These are phyloP conservation scores for Gouania willdenowi DNA, from an alignment of 2,797 vertebrate species.

Conservation along the genomic window DNA sequence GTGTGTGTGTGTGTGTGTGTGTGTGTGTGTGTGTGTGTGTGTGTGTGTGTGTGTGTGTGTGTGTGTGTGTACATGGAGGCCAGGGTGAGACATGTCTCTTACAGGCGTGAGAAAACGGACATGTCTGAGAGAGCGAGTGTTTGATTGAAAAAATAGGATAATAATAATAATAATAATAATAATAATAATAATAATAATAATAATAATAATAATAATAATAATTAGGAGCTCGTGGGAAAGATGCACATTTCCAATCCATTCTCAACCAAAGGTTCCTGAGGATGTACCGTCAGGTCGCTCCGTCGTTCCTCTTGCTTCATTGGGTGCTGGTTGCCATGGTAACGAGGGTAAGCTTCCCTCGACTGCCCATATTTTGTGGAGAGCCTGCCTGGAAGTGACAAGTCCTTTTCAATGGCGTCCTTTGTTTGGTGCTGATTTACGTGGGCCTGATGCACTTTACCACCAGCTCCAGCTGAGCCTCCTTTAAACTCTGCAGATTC, in stretches of 20 bases:
- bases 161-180: no score
- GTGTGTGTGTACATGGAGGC: constrained; percentile 10
- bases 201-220: no score
- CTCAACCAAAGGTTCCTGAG: constrained; percentile 13
- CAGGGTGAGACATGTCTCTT: constrained; percentile 69
- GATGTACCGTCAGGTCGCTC: constrained; percentile 39
- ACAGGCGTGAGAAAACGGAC: constrained; percentile 50
- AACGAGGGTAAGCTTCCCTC: constrained; percentile 55
- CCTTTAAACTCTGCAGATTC: constrained; percentile 5
- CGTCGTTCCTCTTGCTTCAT: constrained; percentile 40
- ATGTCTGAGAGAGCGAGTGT: constrained; percentile 6
- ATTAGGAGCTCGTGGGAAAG: constrained; percentile 33
- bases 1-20: no score
- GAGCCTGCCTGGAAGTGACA: constrained; percentile 69
- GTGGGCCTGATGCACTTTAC: constrained; percentile 52
- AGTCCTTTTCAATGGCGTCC: constrained; percentile 63
- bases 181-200: no score
- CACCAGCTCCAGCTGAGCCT: constrained; percentile 4
- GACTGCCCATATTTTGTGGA: constrained; percentile 65
- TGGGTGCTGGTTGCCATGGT: constrained; percentile 64
- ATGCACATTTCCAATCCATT: constrained; percentile 1
- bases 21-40: no score
- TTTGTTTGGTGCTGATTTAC: constrained; percentile 71
- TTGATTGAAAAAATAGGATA: constrained; percentile 52
- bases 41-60: constrained; percentile 2